Evolutionary conservation across 1,140 invertebrate genomes (phyloP), one percentile per base, ranked within the genome.

Genomic region (Megathymus violae): DNA sequence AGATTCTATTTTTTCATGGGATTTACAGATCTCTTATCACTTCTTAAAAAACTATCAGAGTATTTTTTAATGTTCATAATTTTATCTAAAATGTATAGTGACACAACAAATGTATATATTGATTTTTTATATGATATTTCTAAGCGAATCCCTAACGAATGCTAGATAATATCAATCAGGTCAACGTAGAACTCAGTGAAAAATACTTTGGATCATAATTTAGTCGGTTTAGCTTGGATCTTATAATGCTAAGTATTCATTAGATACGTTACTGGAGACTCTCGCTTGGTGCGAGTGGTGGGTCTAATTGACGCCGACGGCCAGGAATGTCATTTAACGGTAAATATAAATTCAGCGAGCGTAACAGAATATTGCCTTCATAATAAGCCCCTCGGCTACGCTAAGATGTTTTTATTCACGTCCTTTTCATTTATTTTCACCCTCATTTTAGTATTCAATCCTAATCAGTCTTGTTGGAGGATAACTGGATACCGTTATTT

Each of bases 321-420:
- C 52, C 58, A 60, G 47, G 46, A 52, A 43, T 63, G 62, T 64
- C 67, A 67, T 69, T 69, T 69, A 68, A 36, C 51, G 64, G 54
- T 68, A 67, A 69, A 78, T 78, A 82, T 71, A 62, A 76, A 83
- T 84, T 78, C 81, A 43, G 62, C 17, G 13, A 62, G 70, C 72
- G 74, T 74, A 62, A 69, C 62, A 69, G 61, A 72, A 77, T 78
- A 84, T 80, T 77, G 79, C 80, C 69, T 80, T 68, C 69, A 75
- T 81, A 79, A 85, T 80, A 82, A 78, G 68, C 77, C 71, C 70
- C 64, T 70, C 25, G 62, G 54, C 61, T 48, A 31, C 54, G 40
- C 52, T 62, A 64, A 43, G 10, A 68, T 66, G 72, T 80, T 79
- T 74, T 75, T 78, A 82, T 82, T 82, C 82, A 59, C 59, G 64